Evolutionary conservation across 2,888 invertebrate species (phyloP), one percentile per base, ranked within the genome.

Genomic region (Ophraella communa): DNA sequence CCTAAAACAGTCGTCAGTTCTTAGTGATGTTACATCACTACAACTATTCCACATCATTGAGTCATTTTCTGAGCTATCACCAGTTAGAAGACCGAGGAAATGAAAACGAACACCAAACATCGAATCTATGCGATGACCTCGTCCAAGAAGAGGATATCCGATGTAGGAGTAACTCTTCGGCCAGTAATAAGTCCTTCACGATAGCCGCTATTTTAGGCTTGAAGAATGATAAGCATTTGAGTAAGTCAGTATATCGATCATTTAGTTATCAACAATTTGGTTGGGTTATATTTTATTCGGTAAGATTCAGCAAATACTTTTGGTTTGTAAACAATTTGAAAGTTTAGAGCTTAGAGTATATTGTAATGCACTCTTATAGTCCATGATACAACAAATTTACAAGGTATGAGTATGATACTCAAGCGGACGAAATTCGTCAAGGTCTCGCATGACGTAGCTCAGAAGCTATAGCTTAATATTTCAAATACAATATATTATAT

Each of bases 161-260:
- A 42, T 80, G 77, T 55, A 74, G 78, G 51, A 79, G 76, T 63
- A 78, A 77, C 52, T 77, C 77, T 14, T 77, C 77, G 1, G 76
- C 76, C 1, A 74, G 70, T 51, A 81, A 77, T 66, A 81, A 82
- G 69, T 92, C 93, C 4, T 95, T 95, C 76, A 94, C 94, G 21
- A 95, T 95, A 73, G 94, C 94, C 69, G 93, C 94, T 68, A 94
- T 94, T 75, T 87, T 95, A 73, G 94, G 76, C 51, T 54, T 93
- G 69, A 89, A 90, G 62, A 82, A 75, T 71, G 79, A 80, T 67
- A 64, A 69, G 55, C 70, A 72, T 66, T 56, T 72, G 45, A 72
- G 74, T 74, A 62, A 71, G 70, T 59, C 7, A 18, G 0, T 42
- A 42, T 7, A 23, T 42, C 18, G 24, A n/a, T n/a, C 2, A n/a